Evolutionary conservation across 2,888 invertebrate genomes (phyloP).

Genomic region (Leptopterna dolabrata): DNA sequence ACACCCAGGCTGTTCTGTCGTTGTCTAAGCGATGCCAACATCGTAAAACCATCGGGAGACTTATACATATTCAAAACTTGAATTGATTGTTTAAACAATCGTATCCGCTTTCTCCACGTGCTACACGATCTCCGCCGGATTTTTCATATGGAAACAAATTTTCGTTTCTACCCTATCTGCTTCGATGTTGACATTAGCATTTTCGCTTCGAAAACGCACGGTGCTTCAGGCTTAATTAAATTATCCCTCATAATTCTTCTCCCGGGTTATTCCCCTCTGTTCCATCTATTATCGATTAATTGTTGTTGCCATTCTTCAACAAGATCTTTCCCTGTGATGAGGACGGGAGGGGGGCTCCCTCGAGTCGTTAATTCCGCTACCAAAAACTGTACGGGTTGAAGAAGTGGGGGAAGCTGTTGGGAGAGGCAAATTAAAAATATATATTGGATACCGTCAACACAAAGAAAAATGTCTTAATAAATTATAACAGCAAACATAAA

Average conservation of each 20-base stretch:
- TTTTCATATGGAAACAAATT: background rate
- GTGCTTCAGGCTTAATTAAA: background rate
- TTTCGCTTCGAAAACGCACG: background rate
- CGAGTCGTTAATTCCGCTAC: conserved; percentile 1
- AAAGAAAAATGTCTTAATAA: conserved; percentile 11
- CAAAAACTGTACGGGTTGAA: background rate
- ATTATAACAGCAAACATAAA: background rate
- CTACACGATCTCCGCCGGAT: background rate
- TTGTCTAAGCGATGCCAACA: no score
- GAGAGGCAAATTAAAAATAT: conserved; percentile 1
- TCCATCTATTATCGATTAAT: background rate
- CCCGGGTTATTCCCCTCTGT: background rate
- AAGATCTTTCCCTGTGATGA: background rate
- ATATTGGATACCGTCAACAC: background rate
- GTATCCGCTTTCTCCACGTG: no score
- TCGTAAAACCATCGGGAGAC: background rate
- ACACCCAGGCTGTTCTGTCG: no score
- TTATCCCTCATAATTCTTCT: background rate
- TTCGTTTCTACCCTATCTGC: background rate
- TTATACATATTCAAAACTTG: background rate
- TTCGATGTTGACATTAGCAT: background rate
- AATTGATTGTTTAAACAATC: background rate
- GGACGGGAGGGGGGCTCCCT: background rate
- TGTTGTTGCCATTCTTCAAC: background rate
- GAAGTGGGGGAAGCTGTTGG: background rate